Conservation (phyloP, 2,888 invertebrate genomes). For the Aquatica leii region DNA sequence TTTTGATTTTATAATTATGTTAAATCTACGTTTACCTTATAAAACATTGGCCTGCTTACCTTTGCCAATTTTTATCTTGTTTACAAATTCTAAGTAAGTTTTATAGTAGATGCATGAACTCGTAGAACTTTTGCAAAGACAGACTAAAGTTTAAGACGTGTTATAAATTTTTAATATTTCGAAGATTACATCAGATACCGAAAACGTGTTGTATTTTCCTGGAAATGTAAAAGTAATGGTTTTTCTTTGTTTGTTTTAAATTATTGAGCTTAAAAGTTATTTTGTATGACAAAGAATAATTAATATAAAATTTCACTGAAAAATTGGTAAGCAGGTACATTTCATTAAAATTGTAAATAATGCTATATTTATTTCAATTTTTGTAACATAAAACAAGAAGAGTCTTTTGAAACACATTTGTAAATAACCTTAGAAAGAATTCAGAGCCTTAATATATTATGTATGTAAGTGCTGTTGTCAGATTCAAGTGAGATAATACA, state of each 20-base stretch:
- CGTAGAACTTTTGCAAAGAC: conserved; percentile 27
- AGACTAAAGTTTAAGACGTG: conserved; percentile 35
- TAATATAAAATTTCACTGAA: too few relatives aligned
- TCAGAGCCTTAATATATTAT: too few relatives aligned
- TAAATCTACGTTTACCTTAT: conserved; percentile 1
- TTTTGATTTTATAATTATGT: conserved; percentile 5
- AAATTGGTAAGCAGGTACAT: too few relatives aligned
- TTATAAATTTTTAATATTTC: conserved; percentile 34
- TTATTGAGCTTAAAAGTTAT: too few relatives aligned
- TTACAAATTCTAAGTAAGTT: conserved; percentile 34
- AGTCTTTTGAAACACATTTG: too few relatives aligned
- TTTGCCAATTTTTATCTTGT: conserved; percentile 20
- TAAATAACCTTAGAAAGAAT: too few relatives aligned
- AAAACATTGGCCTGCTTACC: not conserved
- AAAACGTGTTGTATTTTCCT: conserved; percentile 24
- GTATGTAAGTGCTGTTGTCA: too few relatives aligned
- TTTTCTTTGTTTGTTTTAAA: not conserved
- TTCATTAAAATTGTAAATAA: too few relatives aligned
- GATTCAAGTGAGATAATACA: too few relatives aligned
- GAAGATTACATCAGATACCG: conserved; percentile 26
- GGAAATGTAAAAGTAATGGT: not conserved
- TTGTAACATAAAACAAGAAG: too few relatives aligned
- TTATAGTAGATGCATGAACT: conserved; percentile 34
- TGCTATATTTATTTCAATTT: too few relatives aligned
- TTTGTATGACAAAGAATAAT: too few relatives aligned